Base-by-base conservation (phyloP, 1,140 invertebrate species). In the Drosophila tropicalis region DNA sequence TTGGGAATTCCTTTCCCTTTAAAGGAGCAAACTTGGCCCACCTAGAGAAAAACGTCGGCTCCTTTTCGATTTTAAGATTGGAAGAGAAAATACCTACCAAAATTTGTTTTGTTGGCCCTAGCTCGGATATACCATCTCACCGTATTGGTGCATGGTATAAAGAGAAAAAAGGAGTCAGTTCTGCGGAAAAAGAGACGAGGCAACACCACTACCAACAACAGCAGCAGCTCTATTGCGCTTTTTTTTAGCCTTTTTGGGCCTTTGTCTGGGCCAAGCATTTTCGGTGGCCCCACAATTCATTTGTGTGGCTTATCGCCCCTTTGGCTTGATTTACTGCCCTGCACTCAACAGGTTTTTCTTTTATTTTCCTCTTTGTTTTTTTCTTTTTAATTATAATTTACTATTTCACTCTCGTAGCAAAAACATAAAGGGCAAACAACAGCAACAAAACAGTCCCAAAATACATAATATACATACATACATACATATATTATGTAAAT, bases 251-350 rank as follows among this genome's bases (percentile, higher is more conserved):
- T 17, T 72, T 39, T 39, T 13, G 36, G 36, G 36, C 36, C 36
- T 39, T 65, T 62, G 66, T 54, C 54, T 80, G 79, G 67, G 67
- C 69, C 81, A 75, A 83, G 72, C 62, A 44, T 64, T 85, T 81
- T 72, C 73, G 65, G 57, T 72, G 82, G 75, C 66, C 62, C 72
- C 71, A 70, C 71, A 77, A 77, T 77, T 77, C 75, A 77, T 85
- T 85, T 86, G 79, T 81, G 82, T 87, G 73, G 82, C 82, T 86
- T 86, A 87, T 86, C 82, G 83, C 79, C 82, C 87, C 79, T 85
- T 79, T 87, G 79, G 83, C 73, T 86, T 86, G 82, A 86, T 87
- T 86, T 86, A 86, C 83, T 76, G 79, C 83, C 60, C 75, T 41
- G 66, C 71, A 74, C 75, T 70, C 81, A 84, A 83, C 68, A 83